Base-by-base conservation (phyloP, 2,888 invertebrate species). In the Phaonia tiefii region DNA sequence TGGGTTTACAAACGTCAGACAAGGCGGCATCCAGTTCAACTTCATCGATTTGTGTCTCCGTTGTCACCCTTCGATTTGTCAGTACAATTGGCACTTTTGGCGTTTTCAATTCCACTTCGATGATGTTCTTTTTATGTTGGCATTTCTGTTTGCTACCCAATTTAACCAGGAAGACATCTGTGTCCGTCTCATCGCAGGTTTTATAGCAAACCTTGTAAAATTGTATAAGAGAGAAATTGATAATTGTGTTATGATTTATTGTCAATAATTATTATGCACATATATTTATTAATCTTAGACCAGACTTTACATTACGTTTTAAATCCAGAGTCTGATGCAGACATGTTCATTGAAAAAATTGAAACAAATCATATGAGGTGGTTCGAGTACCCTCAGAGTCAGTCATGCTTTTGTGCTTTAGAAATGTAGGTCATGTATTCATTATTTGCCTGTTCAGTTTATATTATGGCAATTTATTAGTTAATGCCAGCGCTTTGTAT, bases 141-240 rank as follows among this genome's bases (percentile, higher is more conserved):
- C 94, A 94, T 39, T 94, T 94, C 0, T 93, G 93, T 86, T 95
- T 95, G 86, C 95, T 95, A 1, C 95, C 96, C 75, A 96, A 94
- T 85, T 94, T 93, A 60, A 95, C 89, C 3, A 95, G 91, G 83
- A 95, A 95, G 0, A 95, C 92, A 84, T 95, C 95, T 85, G 94
- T 94, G 67, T 95, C 93, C 0, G 94, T 93, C 85, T 95, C 94
- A 0, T 93, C 87, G 79, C 88, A 89, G 11, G 89, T 88, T 80
- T 88, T 89, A 76, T 89, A 89, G 73, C 91, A 91, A 17, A 91
- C 88, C 90, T 90, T 75, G 70, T 51, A 73, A 54, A 65, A 72
- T 56, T 39, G 22, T 58, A 20, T n/a, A n/a, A 54, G 49, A 72
- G 26, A 42, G 56, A 73, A 54, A 10, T 25, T 22, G 15, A 49